Evolutionary conservation across 2,888 invertebrate genomes (phyloP), one percentile per base, ranked within the genome.

Genomic region (Megalurothrips usitatus): DNA sequence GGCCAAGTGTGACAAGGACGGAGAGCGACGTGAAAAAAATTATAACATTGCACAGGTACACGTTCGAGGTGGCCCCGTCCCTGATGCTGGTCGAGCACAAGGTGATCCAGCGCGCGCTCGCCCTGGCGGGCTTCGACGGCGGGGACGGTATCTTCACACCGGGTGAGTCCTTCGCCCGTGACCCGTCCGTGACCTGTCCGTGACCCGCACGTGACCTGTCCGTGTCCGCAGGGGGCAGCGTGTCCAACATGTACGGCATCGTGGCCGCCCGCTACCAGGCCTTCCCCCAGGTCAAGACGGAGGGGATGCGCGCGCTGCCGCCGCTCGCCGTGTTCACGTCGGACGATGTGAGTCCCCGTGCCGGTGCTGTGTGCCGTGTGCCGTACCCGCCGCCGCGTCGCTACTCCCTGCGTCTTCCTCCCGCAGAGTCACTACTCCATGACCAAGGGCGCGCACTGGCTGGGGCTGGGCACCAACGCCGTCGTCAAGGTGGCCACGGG

Each of bases 381-480:
- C n/a, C n/a, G n/a, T n/a, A n/a, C n/a, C n/a, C n/a, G 63, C 63
- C 0, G 1, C 1, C 63, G 63, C 63, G 9, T 1, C 19, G 19
- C n/a, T 17, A 68, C 8, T 10, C 58, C 14, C 58, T 58, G 58
- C 58, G 1, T 6, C 6, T 23, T 26, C 68, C 68, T 12, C 3
- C 23, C 88, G 28, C 87, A 91, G 90, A 90, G 92, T 63, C 96
- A 96, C 86, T 96, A 96, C 85, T 96, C 96, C 1, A 90, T 95
- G 19, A 90, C 90, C 84, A 94, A 96, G 87, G 93, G 93, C 10
- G 93, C 94, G 0, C 92, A 94, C 84, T 94, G 94, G 92, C 88
- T 96, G 17, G 96, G 96, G 0, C 88, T 96, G n/a, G 96, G 96
- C 0, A 92, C 92, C 0, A 92, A 95, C 34, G 92, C 93, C 83